A percentile compares a stretch with the other conserved stretches of the same genome.
phyloP scores from a whole-genome alignment of 2,797 vertebrate species.

The Tauraco hartlaubi region DNA sequence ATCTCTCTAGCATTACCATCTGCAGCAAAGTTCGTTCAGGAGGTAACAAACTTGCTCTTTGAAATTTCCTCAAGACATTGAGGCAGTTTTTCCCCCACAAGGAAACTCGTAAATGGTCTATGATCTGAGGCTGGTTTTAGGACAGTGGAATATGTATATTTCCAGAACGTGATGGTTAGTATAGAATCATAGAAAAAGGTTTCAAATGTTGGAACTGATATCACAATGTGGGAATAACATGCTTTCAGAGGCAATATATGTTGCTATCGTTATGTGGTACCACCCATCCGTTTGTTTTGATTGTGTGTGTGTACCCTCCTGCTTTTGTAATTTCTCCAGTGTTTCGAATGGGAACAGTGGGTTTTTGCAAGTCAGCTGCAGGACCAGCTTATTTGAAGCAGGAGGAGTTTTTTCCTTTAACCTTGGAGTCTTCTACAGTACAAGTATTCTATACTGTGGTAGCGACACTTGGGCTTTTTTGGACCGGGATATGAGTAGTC shows the following conservation, averaged over 20 bases:
- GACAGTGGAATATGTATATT: background rate
- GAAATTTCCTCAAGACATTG: background rate
- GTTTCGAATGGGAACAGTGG: background rate
- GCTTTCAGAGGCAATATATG: background rate
- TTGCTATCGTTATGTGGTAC: background rate
- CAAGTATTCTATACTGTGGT: background rate
- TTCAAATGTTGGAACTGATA: background rate
- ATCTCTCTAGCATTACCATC: background rate
- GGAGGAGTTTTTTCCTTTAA: background rate
- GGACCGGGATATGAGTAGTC: background rate
- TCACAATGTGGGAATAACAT: background rate
- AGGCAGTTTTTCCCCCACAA: background rate
- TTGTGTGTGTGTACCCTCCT: background rate
- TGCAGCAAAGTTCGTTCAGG: background rate
- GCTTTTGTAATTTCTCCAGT: background rate
- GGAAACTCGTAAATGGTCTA: background rate
- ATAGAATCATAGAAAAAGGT: background rate
- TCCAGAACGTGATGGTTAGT: background rate
- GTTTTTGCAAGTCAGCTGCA: background rate
- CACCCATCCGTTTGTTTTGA: background rate
- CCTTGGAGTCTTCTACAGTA: background rate
- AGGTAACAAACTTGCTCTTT: background rate
- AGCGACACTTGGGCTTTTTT: background rate
- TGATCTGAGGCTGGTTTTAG: background rate
- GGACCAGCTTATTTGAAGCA: background rate